Evolutionary conservation across 2,797 vertebrate genomes (phyloP), one percentile per base, ranked within the genome.

Genomic region (Rhynchonycteris naso): DNA sequence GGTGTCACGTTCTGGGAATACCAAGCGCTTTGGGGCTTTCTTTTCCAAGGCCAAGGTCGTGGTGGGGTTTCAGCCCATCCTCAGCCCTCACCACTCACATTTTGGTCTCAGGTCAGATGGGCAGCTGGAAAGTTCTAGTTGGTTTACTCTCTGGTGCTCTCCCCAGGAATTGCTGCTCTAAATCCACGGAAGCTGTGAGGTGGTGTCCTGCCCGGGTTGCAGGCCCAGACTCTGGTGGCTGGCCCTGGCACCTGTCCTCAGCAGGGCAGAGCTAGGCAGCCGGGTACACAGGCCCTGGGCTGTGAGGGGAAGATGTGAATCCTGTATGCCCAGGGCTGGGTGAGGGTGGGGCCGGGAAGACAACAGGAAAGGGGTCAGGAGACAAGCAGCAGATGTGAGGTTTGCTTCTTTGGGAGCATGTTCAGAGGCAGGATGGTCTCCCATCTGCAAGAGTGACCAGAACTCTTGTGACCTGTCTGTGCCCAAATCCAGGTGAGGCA

Each of bases 71-170:
- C 30, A 30, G 50, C 13, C 28, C 50, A 54, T 43, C 88, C 19
- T 16, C n/a, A n/a, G 59, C 28, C 11, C 75, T 91, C 26, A 12
- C 10, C 10, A 1, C 38, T 54, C 33, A 43, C 79, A 71, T 61
- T 82, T 69, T 47, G 58, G 65, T 71, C 52, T 75, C 38, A 24
- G 33, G 59, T 26, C 30, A 24, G 79, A 52, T 4, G 56, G 95
- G 69, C 63, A 88, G 61, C 91, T 61, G 47, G 87, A 24, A 92
- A 47, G 74, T 88, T 93, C 95, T 58, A 28, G 76, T 7, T 86
- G 88, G 72, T 71, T 93, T 72, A 28, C 63, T 79, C 47, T 85
- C 93, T 71, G 97, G 96, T 96, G 95, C 94, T 97, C 84, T 61
- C 90, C 69, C 91, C 78, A 94, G 96, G 92, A 86, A 75, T 92